These are phyloP conservation scores for Bombus balteatus DNA, from an alignment of 1,140 invertebrate species.

Conservation along the genomic window DNA sequence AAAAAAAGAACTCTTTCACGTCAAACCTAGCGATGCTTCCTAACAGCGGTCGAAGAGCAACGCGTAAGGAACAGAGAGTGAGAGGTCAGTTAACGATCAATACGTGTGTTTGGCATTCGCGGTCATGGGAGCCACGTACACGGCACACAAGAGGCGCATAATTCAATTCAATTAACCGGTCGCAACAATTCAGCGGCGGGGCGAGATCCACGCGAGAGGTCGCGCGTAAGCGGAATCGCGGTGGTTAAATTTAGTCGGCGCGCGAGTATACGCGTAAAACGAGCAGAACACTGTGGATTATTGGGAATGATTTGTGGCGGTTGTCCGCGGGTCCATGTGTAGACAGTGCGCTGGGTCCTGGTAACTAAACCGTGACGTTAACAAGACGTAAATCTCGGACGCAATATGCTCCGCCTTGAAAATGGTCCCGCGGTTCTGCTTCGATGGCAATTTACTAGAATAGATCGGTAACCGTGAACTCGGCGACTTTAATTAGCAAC, in stretches of 20 bases:
- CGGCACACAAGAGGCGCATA: conserved; percentile 15
- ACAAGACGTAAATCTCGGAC: conserved; percentile 67
- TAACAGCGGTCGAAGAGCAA: not conserved
- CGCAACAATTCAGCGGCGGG: conserved; percentile 43
- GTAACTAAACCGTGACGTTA: conserved; percentile 68
- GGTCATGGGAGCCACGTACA: conserved; percentile 6
- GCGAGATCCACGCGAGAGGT: conserved; percentile 5
- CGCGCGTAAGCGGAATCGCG: conserved; percentile 37
- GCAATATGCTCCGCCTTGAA: conserved; percentile 50
- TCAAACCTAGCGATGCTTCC: no score
- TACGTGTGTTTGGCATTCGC: conserved; percentile 24
- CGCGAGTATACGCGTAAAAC: conserved; percentile 50
- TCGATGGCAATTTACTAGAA: conserved; percentile 56
- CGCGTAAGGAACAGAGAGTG: not conserved
- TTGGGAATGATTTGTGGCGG: conserved; percentile 66
- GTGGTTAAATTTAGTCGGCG: conserved; percentile 67
- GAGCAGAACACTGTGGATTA: conserved; percentile 50
- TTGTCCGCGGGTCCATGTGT: conserved; percentile 37
- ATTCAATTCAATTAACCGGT: conserved; percentile 57
- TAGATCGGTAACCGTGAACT: conserved; percentile 57
- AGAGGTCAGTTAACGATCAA: conserved; percentile 12
- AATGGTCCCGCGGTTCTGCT: conserved; percentile 16
- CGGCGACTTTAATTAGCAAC: conserved; percentile 61
- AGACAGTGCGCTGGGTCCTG: conserved; percentile 1
- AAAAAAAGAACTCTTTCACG: not conserved